Evolutionary conservation across 2,797 vertebrate genomes (phyloP).

Genomic region (Sternarchorhynchus goeldii): DNA sequence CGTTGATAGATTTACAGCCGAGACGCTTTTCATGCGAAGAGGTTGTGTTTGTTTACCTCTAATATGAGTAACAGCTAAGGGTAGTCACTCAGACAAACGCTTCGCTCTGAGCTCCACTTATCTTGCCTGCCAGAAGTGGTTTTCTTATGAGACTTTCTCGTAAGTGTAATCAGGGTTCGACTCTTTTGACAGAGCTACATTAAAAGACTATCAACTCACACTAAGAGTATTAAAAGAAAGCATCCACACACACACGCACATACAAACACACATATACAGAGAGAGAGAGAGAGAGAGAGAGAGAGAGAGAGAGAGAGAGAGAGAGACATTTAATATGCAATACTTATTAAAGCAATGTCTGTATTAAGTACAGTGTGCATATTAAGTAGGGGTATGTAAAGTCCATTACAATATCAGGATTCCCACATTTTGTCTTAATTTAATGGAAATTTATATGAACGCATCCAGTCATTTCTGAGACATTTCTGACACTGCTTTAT

Average conservation of each 20-base stretch:
- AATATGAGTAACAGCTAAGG: conserved; percentile 48
- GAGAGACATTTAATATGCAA: background rate
- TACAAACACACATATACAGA: conserved; percentile 21
- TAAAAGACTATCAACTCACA: conserved; percentile 66
- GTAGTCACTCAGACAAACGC: conserved; percentile 63
- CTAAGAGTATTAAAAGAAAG: conserved; percentile 63
- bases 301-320: conserved; percentile 42
- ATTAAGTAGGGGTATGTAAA: conserved; percentile 22
- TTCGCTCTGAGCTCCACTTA: conserved; percentile 62
- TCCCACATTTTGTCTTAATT: conserved; percentile 7
- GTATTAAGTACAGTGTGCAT: conserved; percentile 39
- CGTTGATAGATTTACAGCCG: no score
- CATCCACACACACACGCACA: conserved; percentile 61
- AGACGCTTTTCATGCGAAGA: conserved; percentile 1
- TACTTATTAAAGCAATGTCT: conserved; percentile 37
- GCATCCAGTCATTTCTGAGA: background rate
- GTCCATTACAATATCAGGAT: background rate
- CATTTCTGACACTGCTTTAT: conserved; percentile 1
- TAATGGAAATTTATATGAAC: conserved; percentile 9
- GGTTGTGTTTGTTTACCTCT: conserved; percentile 34
- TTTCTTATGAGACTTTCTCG: conserved; percentile 64
- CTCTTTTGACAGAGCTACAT: conserved; percentile 59
- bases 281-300: conserved; percentile 41
- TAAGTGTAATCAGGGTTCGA: conserved; percentile 63
- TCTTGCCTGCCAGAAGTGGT: conserved; percentile 69